Base-by-base conservation (phyloP, 2,888 invertebrate species). In the Taphrorychus bicolor region DNA sequence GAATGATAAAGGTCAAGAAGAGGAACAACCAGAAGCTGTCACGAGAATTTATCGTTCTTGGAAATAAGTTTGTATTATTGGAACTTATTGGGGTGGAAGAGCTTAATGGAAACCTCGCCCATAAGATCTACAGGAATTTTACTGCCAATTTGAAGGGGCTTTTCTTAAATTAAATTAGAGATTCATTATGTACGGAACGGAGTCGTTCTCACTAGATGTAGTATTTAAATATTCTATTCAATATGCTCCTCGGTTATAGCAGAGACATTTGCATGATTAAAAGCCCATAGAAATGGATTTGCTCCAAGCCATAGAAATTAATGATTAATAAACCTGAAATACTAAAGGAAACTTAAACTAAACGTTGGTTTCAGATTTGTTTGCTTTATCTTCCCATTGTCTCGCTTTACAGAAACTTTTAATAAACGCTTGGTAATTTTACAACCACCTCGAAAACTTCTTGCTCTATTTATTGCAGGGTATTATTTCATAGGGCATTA, bases 1-100 rank as follows among this genome's bases (percentile, higher is more conserved):
- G 54, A 32, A 22, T 19, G 54, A 54, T 54, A 18, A 23, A 54
- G 54, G 54, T 54, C 18, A 54, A 54, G 54, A 54, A 23, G 16
- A 14, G 18, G n/a, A 32, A 32, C 24, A 54, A 54, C n/a, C 18
- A 14, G 54, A 54, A 54, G 18, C 45, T 32, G 32, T 32, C 32
- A 32, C 9, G 32, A 32, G 32, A 11, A 32, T 32, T 32, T 32
- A 32, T 32, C 32, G 32, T 32, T 32, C 32, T 32, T 32, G 32
- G 32, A 32, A 32, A 32, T 32, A 32, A 32, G 32, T 32, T 32
- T 32, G 11, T 32, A 32, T 32, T 32, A 32, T 32, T 7, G 32
- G 32, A 32, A 32, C 9, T 32, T 32, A 11, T 3, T 32, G 32
- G 32, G 32, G 32, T 32, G 32, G 32, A 32, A 32, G 32, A 32